Conservation (phyloP, 2,888 invertebrate genomes). For the Eilema depressum region DNA sequence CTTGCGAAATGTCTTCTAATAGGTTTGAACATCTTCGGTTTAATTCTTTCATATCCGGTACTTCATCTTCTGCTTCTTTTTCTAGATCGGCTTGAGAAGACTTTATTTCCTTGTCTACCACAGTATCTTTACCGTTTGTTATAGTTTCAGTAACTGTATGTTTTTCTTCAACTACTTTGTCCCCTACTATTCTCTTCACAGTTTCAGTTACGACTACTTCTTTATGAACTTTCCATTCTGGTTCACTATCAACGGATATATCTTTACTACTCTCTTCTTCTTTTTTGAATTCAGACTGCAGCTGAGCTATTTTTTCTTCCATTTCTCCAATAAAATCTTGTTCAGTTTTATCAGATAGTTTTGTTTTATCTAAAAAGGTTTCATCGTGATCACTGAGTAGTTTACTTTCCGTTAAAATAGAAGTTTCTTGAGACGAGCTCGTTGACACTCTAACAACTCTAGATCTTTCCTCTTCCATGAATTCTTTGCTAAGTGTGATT, state of each 20-base stretch:
- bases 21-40: slow-evolving; percentile 84
- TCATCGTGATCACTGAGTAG: slow-evolving; percentile 76
- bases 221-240: slow-evolving; percentile 36
- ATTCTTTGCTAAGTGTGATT: slow-evolving; percentile 76
- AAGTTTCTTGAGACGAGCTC: slow-evolving; percentile 79
- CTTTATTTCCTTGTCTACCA: slow-evolving; percentile 21
- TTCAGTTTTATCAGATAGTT: slow-evolving; percentile 63
- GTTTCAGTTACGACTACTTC: slow-evolving; percentile 46
- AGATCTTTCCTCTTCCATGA: slow-evolving; percentile 77
- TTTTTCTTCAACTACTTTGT: slow-evolving; percentile 47
- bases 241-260: slow-evolving; percentile 29
- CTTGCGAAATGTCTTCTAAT: slow-evolving; percentile 84
- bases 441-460: slow-evolving; percentile 69
- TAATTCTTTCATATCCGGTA: slow-evolving; percentile 80
- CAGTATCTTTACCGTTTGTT: slow-evolving; percentile 6
- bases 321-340: slow-evolving; percentile 69
- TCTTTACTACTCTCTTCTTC: slow-evolving; percentile 59
- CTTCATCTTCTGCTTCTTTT: slow-evolving; percentile 62
- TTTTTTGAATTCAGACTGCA: slow-evolving; percentile 67
- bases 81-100: slow-evolving; percentile 37
- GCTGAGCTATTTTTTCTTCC: slow-evolving; percentile 66
- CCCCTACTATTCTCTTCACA: slow-evolving; percentile 36
- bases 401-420: slow-evolving; percentile 79
- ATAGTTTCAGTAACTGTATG: slow-evolving; percentile 28
- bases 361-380: slow-evolving; percentile 66